These are phyloP conservation scores for Lochmaea capreae DNA, from an alignment of 2,888 invertebrate species.

Conservation along the genomic window DNA sequence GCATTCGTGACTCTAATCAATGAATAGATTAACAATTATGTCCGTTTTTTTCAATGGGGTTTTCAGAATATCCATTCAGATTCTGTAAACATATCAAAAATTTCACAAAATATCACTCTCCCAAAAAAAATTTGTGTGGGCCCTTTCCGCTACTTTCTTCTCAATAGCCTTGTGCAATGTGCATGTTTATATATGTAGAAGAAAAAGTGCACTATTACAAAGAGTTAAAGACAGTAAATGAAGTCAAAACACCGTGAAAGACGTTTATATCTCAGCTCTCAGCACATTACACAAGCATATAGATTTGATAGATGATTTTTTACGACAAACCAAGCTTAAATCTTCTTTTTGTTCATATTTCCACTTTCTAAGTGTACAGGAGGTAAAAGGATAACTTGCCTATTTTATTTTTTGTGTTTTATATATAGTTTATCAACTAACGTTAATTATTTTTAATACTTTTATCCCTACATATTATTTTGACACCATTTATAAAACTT, in stretches of 20 bases:
- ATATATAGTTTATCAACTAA: background rate
- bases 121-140: constrained; percentile 11
- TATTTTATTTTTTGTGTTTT: constrained; percentile 52
- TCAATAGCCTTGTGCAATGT: constrained; percentile 54
- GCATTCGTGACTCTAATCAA: background rate
- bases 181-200: constrained; percentile 44
- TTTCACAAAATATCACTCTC: constrained; percentile 17
- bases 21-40: background rate
- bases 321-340: constrained; percentile 51
- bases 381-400: constrained; percentile 46
- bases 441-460: too few species aligned
- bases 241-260: constrained; percentile 43
- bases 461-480: too few species aligned
- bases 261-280: constrained; percentile 47
- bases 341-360: constrained; percentile 34
- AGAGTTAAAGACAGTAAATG: constrained; percentile 39
- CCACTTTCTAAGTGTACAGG: constrained; percentile 39
- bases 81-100: constrained; percentile 2
- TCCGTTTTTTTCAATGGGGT: too few species aligned
- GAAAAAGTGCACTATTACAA: constrained; percentile 41
- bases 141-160: constrained; percentile 20
- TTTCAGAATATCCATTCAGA: background rate
- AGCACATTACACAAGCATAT: constrained; percentile 61
- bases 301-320: constrained; percentile 41
- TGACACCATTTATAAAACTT: too few species aligned